A percentile compares a stretch with the other conserved stretches of the same genome.
Evolutionary conservation across 2,113 vertebrate species (phyloP).

Genomic region (Crocuta crocuta): DNA sequence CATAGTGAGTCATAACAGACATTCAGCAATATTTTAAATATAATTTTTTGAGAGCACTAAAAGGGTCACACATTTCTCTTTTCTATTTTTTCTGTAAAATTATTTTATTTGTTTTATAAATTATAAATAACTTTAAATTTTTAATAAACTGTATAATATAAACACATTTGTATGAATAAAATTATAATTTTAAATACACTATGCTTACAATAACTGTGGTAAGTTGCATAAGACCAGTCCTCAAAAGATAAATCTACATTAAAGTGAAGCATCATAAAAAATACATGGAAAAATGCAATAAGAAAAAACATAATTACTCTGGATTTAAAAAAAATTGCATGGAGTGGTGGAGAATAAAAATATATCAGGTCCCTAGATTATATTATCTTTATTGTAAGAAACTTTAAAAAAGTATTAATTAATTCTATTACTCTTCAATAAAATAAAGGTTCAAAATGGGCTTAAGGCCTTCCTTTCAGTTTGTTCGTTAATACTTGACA

Average conservation of each 20-base stretch:
- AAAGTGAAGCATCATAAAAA: conserved; percentile 77
- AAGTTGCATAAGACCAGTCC: conserved; percentile 43
- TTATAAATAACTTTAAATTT: conserved; percentile 77
- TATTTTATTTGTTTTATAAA: conserved; percentile 76
- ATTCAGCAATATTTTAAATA: conserved; percentile 55
- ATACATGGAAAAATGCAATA: conserved; percentile 69
- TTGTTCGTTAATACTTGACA: background rate
- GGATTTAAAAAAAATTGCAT: conserved; percentile 63
- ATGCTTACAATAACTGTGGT: conserved; percentile 51
- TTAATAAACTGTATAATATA: conserved; percentile 76
- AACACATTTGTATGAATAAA: conserved; percentile 75
- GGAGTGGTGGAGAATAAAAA: conserved; percentile 44
- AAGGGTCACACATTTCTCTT: conserved; percentile 54
- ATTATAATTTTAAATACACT: conserved; percentile 77
- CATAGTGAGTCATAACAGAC: background rate
- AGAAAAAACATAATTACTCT: conserved; percentile 65
- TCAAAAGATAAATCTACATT: conserved; percentile 79
- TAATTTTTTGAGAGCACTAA: background rate
- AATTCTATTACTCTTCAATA: background rate
- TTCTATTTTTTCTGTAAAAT: conserved; percentile 63
- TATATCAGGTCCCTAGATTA: conserved; percentile 13
- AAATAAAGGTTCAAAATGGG: background rate
- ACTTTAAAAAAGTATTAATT: conserved; percentile 14
- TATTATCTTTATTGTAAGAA: conserved; percentile 39
- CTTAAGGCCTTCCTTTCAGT: background rate